Conservation (phyloP, 2,113 vertebrate species). For the Laticauda colubrina region DNA sequence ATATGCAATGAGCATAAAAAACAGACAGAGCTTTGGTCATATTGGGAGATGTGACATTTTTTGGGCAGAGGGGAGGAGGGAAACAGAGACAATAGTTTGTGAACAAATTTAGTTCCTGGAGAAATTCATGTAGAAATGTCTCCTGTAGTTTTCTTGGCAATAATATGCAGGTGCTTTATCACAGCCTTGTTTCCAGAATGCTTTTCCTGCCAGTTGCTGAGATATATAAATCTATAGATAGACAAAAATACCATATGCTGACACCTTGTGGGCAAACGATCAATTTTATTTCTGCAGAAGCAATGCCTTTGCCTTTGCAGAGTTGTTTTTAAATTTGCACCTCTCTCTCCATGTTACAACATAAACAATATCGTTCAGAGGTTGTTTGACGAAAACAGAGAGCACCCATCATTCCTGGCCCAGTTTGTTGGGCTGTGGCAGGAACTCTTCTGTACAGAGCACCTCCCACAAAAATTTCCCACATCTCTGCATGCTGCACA, state of each 20-base stretch:
- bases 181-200: not conserved
- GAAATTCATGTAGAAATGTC: not conserved
- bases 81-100: not conserved
- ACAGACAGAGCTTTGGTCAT: not conserved
- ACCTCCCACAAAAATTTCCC: not conserved
- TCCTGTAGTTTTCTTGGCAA: not conserved
- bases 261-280: not conserved
- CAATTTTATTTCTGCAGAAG: not conserved
- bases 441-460: not conserved
- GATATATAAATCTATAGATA: not conserved
- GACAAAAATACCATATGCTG: not conserved
- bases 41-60: not conserved
- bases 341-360: not conserved
- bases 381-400: not conserved
- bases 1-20: not conserved
- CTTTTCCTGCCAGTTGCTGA: not conserved
- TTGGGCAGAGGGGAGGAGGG: fast-evolving
- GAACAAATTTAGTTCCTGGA: not conserved
- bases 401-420: not conserved
- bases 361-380: not conserved
- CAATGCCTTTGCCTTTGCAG: not conserved
- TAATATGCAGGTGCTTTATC: not conserved
- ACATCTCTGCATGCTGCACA: not conserved
- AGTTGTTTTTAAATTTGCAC: not conserved
- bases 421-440: not conserved